phyloP scores from a whole-genome alignment of 2,797 vertebrate genomes.

The Benthosema pterotum region DNA sequence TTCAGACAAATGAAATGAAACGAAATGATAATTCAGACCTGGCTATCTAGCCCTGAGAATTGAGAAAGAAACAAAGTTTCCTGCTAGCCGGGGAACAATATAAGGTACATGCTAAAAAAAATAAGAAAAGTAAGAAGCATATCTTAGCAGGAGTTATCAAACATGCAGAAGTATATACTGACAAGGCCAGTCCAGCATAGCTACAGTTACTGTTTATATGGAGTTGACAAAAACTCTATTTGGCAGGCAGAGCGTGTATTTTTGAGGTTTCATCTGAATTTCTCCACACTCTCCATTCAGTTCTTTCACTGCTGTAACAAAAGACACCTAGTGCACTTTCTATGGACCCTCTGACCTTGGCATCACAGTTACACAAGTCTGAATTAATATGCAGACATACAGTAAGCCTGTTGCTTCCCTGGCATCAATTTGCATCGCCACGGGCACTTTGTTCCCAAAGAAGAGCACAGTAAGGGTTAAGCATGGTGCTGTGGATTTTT shows the following conservation, averaged over 20 bases:
- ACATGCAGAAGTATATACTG: too few species aligned
- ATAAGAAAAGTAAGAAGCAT: too few species aligned
- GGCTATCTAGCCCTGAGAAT: too few species aligned
- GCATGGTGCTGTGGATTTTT: constrained; percentile 18
- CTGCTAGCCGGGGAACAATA: too few species aligned
- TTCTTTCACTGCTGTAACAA: constrained; percentile 46
- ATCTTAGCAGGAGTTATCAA: too few species aligned
- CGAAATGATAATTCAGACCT: too few species aligned
- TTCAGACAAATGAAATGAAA: too few species aligned
- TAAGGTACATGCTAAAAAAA: too few species aligned
- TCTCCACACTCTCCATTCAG: constrained; percentile 50
- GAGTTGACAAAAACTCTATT: not conserved
- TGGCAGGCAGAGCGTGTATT: not conserved
- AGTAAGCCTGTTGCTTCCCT: constrained; percentile 16
- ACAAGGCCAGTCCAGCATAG: too few species aligned
- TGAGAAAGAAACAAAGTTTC: too few species aligned
- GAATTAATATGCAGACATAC: constrained; percentile 1
- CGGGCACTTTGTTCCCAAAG: not conserved
- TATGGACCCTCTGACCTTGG: constrained; percentile 38
- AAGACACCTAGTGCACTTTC: constrained; percentile 40
- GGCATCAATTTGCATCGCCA: constrained; percentile 4
- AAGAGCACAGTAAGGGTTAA: constrained; percentile 3
- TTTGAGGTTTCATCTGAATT: constrained; percentile 70
- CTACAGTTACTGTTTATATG: too few species aligned
- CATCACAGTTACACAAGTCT: constrained; percentile 30